Base-by-base conservation (phyloP, 2,113 vertebrate species). In the Potamarius usumacintae region DNA sequence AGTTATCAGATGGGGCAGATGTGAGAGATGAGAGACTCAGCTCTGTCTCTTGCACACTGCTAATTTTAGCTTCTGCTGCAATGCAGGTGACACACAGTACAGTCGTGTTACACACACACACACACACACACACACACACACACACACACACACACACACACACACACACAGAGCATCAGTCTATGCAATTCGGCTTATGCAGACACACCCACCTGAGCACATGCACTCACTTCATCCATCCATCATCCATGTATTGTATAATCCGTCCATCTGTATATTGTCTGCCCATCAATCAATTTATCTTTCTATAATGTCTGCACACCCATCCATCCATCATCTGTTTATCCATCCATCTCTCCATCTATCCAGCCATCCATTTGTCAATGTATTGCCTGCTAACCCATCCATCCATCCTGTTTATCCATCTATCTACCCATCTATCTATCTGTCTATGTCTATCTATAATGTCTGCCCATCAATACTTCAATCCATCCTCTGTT, bases 61-160 rank as follows among this genome's bases (percentile, higher is more conserved):
- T 94, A 94, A 94, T 91, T 93, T 92, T 92, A 93, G 92, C 90
- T 91, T 76, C 34, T 50, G 42, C 91, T 92, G 92, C 92, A 93
- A 90, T 93, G 89, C 92, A 94, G 92, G 90, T 92, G 91, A 93
- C 88, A 92, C 74, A 79, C 86, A 18, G 57, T 67, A 88, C 71
- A 83, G 79, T 82, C 65, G 22, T 81, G 58, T 58, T 52, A 55
- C 65, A 62, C 53, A 76, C 42, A 67, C 22, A 86, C 18, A 72
- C 27, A 86, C 42, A 60, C 48, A 88, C 79, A 69, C 82, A 62
- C 69, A 86, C 74, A 85, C 63, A 52, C 69, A 84, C 69, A 50
- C 81, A 81, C 79, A 83, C 63, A 55, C 65, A 62, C 53, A 76
- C 42, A 67, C 22, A 86, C 18, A 72, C 5, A 27, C 15, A 50